phyloP scores from a whole-genome alignment of 2,797 vertebrate genomes.

The Hippopotamyrus pictus region DNA sequence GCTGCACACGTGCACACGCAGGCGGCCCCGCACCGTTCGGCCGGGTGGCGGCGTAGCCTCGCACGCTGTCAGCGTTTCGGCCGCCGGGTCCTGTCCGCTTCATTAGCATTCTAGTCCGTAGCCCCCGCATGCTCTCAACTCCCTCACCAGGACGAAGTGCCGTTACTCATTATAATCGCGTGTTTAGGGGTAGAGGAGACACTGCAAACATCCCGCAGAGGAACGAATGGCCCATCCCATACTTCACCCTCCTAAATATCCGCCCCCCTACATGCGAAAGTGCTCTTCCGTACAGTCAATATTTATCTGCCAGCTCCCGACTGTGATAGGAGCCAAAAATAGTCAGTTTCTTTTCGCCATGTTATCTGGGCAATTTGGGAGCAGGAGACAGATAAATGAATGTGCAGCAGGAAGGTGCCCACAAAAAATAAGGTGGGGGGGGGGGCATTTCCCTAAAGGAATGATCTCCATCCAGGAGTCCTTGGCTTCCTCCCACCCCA shows the following conservation, averaged over 20 bases:
- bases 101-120: not conserved
- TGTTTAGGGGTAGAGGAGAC: not conserved
- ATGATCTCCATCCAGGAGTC: not conserved
- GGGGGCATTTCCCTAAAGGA: not conserved
- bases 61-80: not conserved
- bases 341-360: not conserved
- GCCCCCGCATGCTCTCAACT: not conserved
- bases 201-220: not conserved
- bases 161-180: not conserved
- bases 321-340: not conserved
- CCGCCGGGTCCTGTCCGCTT: not conserved
- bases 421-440: not conserved
- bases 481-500: not conserved
- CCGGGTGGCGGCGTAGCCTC: not conserved
- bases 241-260: not conserved
- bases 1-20: not conserved
- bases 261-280: not conserved
- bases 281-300: not conserved
- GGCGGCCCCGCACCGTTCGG: not conserved
- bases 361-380: not conserved
- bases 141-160: not conserved
- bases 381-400: conserved; percentile 1
- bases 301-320: not conserved
- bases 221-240: not conserved
- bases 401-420: not conserved